Percentiles rank a stretch among this genome's conserved stretches.
These are phyloP conservation scores for Ivindomyrus marchei DNA, from an alignment of 2,113 vertebrate genomes.

Conservation along the genomic window DNA sequence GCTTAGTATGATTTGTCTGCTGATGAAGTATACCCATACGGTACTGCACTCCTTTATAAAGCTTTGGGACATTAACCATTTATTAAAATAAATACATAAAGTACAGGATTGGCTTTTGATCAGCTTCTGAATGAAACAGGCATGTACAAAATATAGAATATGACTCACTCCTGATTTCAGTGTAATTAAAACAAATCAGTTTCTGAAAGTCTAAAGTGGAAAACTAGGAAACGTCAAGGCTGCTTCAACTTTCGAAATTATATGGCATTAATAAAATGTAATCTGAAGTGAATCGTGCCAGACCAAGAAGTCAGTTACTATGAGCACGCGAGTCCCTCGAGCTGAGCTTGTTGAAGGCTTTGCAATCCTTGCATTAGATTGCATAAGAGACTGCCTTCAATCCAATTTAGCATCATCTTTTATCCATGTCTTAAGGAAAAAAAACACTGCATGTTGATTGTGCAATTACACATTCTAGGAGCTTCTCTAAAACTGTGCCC, in stretches of 20 bases:
- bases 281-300: conserved; percentile 48
- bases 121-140: background rate
- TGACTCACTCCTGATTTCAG: background rate
- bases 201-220: conserved; percentile 40
- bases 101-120: background rate
- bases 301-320: conserved; percentile 39
- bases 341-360: conserved; percentile 28
- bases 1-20: background rate
- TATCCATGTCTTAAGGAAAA: conserved; percentile 14
- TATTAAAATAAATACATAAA: background rate
- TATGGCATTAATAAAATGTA: conserved; percentile 42
- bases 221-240: conserved; percentile 31
- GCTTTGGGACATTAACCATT: background rate
- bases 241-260: conserved; percentile 45
- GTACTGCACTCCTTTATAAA: background rate
- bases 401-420: conserved; percentile 38
- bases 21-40: background rate
- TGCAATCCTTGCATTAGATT: conserved; percentile 37
- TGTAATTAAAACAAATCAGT: conserved; percentile 6
- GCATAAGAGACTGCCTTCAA: conserved; percentile 33
- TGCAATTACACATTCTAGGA: conserved; percentile 30
- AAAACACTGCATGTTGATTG: conserved; percentile 23
- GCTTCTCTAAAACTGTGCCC: conserved; percentile 25
- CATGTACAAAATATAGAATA: background rate
- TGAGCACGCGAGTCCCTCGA: conserved; percentile 41